Conservation (phyloP, 2,888 invertebrate genomes). For the Nomada ruficornis region DNA sequence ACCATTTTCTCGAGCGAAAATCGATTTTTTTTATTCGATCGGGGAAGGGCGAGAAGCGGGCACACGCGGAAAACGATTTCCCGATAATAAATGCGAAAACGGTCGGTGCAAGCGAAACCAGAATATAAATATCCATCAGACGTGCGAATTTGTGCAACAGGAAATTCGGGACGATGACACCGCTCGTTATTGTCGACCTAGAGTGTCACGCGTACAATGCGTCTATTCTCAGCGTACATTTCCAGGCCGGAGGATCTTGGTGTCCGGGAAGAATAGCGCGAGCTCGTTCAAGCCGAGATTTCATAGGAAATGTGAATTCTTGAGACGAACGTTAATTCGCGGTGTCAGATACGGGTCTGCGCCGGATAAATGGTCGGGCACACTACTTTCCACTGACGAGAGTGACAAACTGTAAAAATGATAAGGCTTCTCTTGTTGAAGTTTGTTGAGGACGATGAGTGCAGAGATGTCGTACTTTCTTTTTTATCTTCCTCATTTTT, state of each 20-base stretch:
- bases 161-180: conserved; percentile 41
- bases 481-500: too few species aligned
- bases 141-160: conserved; percentile 32
- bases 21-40: background rate
- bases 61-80: background rate
- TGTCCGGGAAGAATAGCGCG: conserved; percentile 8
- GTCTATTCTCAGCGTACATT: conserved; percentile 13
- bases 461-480: too few species aligned
- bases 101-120: background rate
- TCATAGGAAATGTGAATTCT: conserved; percentile 25
- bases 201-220: conserved; percentile 22
- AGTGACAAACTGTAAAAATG: background rate
- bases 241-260: background rate
- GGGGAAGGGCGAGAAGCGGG: background rate
- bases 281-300: conserved; percentile 23
- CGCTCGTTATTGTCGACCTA: conserved; percentile 38
- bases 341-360: background rate
- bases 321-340: conserved; percentile 25
- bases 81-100: conserved; percentile 28
- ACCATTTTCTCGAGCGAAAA: too few species aligned
- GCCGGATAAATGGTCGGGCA: background rate
- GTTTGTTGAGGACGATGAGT: background rate
- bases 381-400: background rate
- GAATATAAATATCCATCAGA: conserved; percentile 36
- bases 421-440: background rate